Conservation (phyloP, 1,140 invertebrate species). For the Battus philenor region DNA sequence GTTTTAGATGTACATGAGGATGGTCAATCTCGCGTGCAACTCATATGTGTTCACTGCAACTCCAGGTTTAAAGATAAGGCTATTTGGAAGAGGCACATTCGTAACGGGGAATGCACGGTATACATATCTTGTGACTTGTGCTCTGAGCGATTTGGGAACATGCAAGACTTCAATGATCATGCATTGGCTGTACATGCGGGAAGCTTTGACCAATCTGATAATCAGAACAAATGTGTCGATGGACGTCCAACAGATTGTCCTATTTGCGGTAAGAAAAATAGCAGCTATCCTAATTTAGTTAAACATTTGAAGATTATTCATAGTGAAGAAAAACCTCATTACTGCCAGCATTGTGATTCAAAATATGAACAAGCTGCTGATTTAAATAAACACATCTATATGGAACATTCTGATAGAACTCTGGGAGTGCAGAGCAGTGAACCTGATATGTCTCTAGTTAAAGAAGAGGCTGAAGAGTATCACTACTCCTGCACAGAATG, state of each 20-base stretch:
- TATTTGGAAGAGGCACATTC: conserved; percentile 69
- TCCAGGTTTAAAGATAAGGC: conserved; percentile 63
- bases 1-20: conserved; percentile 72
- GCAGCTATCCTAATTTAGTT: conserved; percentile 74
- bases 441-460: conserved; percentile 62
- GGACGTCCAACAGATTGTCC: conserved; percentile 71
- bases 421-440: conserved; percentile 37
- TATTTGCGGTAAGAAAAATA: conserved; percentile 73
- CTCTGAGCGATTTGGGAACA: conserved; percentile 63
- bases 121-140: conserved; percentile 73
- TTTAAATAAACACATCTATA: conserved; percentile 70
- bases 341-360: conserved; percentile 66
- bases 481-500: conserved; percentile 77
- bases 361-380: conserved; percentile 69
- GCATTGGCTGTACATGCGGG: conserved; percentile 63
- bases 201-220: conserved; percentile 57
- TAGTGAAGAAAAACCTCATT: conserved; percentile 68
- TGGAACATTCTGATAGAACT: conserved; percentile 60
- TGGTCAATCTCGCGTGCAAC: conserved; percentile 55
- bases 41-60: conserved; percentile 66
- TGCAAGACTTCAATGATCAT: conserved; percentile 73
- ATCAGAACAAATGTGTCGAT: conserved; percentile 60
- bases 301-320: conserved; percentile 74
- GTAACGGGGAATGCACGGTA: conserved; percentile 70
- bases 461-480: conserved; percentile 69